A percentile compares a stretch with the other conserved stretches of the same genome.
These are phyloP conservation scores for Pelmatolapia mariae DNA, from an alignment of 2,113 vertebrate species.

Conservation along the genomic window DNA sequence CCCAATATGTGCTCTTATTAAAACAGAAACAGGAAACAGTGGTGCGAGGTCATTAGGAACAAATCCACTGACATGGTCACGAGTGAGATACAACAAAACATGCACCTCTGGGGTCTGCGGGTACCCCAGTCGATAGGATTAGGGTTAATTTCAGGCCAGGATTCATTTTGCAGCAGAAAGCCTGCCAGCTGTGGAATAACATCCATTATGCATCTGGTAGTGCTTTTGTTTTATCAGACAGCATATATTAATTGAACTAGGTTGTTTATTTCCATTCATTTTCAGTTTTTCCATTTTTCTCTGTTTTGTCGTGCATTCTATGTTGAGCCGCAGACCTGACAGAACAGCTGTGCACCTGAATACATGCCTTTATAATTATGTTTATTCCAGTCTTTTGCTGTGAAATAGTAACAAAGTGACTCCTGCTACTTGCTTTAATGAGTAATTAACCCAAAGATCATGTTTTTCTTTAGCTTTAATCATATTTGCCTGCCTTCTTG, in stretches of 20 bases:
- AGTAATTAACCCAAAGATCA: background rate
- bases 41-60: background rate
- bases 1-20: background rate
- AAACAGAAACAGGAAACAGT: background rate
- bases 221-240: background rate
- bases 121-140: background rate
- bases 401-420: background rate
- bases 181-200: background rate
- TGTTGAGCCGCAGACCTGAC: background rate
- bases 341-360: background rate
- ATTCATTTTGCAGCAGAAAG: background rate
- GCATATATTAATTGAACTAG: constrained; percentile 4
- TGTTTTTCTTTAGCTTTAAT: background rate
- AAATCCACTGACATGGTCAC: background rate
- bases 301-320: background rate
- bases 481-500: background rate
- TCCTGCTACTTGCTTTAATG: background rate
- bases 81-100: background rate
- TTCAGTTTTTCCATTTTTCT: background rate
- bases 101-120: background rate
- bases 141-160: background rate
- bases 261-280: background rate
- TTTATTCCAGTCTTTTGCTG: background rate
- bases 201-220: background rate
- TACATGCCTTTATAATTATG: background rate